Conservation (phyloP, 2,797 vertebrate species). For the Eurystomus glaucurus region DNA sequence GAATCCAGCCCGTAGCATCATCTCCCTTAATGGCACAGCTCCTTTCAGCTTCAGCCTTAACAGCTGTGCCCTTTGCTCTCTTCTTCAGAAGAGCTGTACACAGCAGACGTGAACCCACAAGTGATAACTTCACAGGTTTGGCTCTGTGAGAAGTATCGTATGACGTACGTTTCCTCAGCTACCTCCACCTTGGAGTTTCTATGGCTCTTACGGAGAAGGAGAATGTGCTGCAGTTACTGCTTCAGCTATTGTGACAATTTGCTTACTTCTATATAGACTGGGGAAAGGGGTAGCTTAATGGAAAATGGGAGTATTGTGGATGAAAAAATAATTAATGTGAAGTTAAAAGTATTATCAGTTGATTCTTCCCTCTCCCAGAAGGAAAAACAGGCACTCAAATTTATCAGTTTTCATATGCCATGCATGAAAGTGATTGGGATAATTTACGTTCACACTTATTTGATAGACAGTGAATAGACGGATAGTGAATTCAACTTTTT, state of each 20-base stretch:
- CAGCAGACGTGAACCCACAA: background rate
- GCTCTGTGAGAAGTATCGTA: background rate
- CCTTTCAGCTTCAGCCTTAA: background rate
- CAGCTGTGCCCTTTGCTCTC: background rate
- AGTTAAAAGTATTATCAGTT: background rate
- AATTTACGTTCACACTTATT: constrained; percentile 56
- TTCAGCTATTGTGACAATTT: fast-evolving
- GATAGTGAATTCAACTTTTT: constrained; percentile 33
- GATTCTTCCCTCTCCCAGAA: background rate
- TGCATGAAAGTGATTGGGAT: constrained; percentile 31
- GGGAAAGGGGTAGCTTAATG: background rate
- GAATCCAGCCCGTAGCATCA: background rate
- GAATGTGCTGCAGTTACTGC: background rate
- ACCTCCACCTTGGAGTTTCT: background rate
- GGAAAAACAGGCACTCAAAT: background rate
- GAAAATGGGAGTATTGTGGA: background rate
- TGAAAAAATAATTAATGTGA: background rate
- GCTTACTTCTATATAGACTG: background rate
- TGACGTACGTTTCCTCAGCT: fast-evolving
- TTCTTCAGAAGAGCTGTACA: background rate
- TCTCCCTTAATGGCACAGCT: background rate
- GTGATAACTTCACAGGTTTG: background rate
- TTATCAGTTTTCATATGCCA: constrained; percentile 26
- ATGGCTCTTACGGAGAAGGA: background rate
- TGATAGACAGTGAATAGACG: constrained; percentile 53